Conservation (phyloP, 2,113 vertebrate species). For the Stegostoma tigrinum region DNA sequence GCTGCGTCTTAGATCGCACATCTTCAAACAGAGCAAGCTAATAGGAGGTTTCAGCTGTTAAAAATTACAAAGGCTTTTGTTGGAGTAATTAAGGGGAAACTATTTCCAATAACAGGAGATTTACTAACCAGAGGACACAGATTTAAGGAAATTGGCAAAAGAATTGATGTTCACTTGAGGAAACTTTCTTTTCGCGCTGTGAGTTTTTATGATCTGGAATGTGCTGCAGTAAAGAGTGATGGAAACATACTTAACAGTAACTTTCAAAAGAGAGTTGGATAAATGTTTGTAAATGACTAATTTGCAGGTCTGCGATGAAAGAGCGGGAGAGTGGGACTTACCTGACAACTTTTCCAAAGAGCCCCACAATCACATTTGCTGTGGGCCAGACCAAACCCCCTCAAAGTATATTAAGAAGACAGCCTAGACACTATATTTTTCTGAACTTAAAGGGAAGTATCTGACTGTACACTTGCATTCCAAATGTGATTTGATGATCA, state of each 20-base stretch:
- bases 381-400: no score
- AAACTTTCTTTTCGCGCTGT: not conserved
- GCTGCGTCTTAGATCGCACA: not conserved
- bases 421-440: no score
- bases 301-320: not conserved
- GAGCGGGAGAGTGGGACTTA: not conserved
- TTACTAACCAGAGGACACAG: not conserved
- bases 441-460: no score
- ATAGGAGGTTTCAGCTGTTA: not conserved
- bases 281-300: no score
- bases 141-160: not conserved
- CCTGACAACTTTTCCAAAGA: not conserved
- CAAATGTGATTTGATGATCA: no score
- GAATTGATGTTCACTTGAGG: not conserved
- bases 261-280: not conserved
- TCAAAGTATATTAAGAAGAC: no score
- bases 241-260: not conserved
- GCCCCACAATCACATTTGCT: no score
- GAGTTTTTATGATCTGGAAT: not conserved
- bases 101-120: not conserved
- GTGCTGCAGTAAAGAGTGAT: not conserved
- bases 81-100: not conserved
- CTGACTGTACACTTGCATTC: no score
- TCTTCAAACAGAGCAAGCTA: not conserved
- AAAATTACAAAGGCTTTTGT: not conserved